Conservation (phyloP, 2,113 vertebrate genomes). For the Pteruthius melanotis region DNA sequence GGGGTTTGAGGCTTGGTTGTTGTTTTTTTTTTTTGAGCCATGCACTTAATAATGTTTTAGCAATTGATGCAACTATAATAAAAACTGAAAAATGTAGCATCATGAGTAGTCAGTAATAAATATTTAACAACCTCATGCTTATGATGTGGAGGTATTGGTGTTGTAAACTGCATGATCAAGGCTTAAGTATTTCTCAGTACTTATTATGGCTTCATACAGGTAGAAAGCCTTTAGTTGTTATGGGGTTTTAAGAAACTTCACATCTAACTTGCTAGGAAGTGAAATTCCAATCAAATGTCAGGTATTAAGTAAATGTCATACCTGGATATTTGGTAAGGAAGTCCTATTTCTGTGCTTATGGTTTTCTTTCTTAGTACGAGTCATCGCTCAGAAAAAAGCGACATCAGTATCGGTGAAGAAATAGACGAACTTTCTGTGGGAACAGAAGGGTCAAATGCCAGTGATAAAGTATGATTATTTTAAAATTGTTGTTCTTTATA, state of each 20-base stretch:
- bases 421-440: constrained; percentile 89
- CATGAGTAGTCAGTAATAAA: neutral
- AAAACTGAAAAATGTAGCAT: neutral
- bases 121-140: neutral
- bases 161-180: neutral
- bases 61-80: neutral
- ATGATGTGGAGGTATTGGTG: neutral
- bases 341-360: neutral
- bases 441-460: constrained; percentile 76
- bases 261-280: neutral
- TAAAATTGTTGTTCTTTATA: neutral
- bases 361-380: constrained; percentile 69
- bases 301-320: neutral
- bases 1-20: neutral
- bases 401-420: constrained; percentile 90
- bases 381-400: constrained; percentile 88
- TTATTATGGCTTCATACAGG: neutral
- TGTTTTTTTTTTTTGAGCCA: neutral
- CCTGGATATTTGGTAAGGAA: neutral
- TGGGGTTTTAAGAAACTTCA: neutral
- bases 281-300: neutral
- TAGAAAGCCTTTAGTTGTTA: neutral
- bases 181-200: neutral
- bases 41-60: neutral
- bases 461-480: constrained; percentile 78